A percentile compares a stretch with the other conserved stretches of the same genome.
Evolutionary conservation across 1,140 invertebrate species (phyloP).

Genomic region (Anadara kagoshimensis): DNA sequence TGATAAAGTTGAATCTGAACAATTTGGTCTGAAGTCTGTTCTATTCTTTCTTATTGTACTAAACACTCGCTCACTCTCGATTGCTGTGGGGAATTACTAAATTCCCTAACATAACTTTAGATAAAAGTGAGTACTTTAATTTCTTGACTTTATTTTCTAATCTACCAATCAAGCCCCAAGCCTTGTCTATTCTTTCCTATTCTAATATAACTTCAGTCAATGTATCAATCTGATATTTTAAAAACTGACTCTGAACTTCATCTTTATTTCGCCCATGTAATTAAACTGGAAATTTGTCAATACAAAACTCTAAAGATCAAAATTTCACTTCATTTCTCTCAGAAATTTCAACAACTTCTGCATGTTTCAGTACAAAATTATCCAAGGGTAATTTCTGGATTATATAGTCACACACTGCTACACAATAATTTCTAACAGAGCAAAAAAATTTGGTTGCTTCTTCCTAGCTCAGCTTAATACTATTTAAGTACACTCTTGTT

Average conservation of each 20-base stretch:
- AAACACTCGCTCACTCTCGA: conserved; percentile 1
- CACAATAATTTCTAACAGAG: conserved; percentile 16
- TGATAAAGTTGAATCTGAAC: background rate
- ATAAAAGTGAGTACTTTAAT: background rate
- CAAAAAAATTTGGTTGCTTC: conserved; percentile 3
- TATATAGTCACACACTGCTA: background rate
- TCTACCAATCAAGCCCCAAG: background rate
- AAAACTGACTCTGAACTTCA: conserved; percentile 9
- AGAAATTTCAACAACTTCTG: conserved; percentile 17
- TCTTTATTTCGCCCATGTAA: background rate
- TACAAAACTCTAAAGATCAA: conserved; percentile 1
- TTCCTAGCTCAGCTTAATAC: background rate
- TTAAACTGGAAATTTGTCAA: conserved; percentile 13
- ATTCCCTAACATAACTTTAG: conserved; percentile 1
- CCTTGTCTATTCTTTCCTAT: conserved; percentile 1
- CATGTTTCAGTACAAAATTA: conserved; percentile 7
- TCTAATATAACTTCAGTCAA: too few relatives aligned
- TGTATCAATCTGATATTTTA: background rate
- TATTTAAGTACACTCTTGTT: background rate
- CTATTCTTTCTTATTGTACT: conserved; percentile 1
- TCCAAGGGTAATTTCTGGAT: conserved; percentile 12
- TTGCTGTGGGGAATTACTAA: conserved; percentile 1
- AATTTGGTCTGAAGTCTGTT: conserved; percentile 3
- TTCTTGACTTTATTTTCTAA: background rate
- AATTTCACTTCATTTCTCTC: background rate